A percentile compares a stretch with the other conserved stretches of the same genome.
Conservation (phyloP, 1,140 invertebrate species). For the Melanaphis sacchari region DNA sequence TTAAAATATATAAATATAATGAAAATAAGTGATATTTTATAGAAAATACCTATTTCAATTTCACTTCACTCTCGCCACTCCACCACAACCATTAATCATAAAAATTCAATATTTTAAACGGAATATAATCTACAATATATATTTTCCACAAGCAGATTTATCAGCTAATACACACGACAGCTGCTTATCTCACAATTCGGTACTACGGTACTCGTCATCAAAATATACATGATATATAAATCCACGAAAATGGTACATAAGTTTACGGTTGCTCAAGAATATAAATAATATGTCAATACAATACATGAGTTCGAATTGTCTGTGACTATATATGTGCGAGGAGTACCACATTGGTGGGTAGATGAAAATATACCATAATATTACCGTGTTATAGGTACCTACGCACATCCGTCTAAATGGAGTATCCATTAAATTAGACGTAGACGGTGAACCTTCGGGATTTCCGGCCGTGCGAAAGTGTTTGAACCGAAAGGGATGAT, state of each 20-base stretch:
- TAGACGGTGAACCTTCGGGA: neutral
- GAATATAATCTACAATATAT: neutral
- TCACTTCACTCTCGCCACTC: too few relatives aligned
- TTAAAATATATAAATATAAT: too few relatives aligned
- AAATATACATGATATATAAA: neutral
- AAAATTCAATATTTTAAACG: neutral
- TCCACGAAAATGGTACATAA: neutral
- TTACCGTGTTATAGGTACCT: neutral
- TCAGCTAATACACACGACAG: neutral
- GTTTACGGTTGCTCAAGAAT: neutral
- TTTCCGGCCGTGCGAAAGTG: conserved; percentile 7
- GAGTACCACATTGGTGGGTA: neutral
- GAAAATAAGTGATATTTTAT: too few relatives aligned
- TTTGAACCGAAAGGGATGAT: neutral
- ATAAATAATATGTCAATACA: neutral
- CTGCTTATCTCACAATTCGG: neutral
- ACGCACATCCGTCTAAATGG: neutral
- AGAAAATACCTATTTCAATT: neutral
- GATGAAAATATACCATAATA: neutral
- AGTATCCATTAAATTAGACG: neutral
- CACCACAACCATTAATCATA: neutral
- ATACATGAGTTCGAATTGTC: neutral
- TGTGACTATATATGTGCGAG: neutral
- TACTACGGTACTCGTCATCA: neutral
- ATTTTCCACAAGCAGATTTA: too few relatives aligned